Percentiles rank a stretch among this genome's conserved stretches.
Conservation (phyloP, 2,797 vertebrate genomes). For the Sebastes cheni region DNA sequence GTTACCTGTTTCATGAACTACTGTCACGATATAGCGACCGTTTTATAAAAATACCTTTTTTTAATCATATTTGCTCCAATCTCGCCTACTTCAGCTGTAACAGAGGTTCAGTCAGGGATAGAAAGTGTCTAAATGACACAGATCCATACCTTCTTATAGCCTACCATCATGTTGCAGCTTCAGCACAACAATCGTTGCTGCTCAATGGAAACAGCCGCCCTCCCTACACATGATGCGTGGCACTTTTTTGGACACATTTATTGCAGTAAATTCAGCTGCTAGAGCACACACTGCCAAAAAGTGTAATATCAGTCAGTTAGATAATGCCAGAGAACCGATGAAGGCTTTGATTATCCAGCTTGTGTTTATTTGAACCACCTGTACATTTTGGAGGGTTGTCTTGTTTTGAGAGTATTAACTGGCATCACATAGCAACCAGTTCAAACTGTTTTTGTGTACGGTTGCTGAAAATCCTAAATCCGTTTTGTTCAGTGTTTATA, state of each 20-base stretch:
- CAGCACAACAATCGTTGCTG: background rate
- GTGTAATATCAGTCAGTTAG: background rate
- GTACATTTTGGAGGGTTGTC: background rate
- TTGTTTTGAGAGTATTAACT: conserved; percentile 5
- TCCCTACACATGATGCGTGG: background rate
- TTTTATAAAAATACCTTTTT: too few relatives aligned
- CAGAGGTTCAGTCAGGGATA: background rate
- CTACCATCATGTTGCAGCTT: background rate
- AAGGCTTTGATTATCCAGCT: background rate
- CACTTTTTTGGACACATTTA: background rate
- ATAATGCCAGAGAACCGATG: conserved; percentile 12
- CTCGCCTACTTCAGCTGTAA: background rate
- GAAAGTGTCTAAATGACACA: background rate
- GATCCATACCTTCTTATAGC: background rate
- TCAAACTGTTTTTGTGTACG: background rate
- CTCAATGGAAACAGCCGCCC: background rate
- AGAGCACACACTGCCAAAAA: background rate
- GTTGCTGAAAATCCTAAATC: background rate
- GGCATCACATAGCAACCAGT: background rate
- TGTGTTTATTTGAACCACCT: conserved; percentile 25
- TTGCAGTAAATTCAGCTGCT: conserved; percentile 12
- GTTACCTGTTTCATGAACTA: too few relatives aligned
- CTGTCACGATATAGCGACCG: too few relatives aligned
- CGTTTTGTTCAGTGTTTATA: background rate
- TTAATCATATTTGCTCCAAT: too few relatives aligned